phyloP scores from a whole-genome alignment of 2,797 vertebrate genomes.

The Sphenopsis melanotis region DNA sequence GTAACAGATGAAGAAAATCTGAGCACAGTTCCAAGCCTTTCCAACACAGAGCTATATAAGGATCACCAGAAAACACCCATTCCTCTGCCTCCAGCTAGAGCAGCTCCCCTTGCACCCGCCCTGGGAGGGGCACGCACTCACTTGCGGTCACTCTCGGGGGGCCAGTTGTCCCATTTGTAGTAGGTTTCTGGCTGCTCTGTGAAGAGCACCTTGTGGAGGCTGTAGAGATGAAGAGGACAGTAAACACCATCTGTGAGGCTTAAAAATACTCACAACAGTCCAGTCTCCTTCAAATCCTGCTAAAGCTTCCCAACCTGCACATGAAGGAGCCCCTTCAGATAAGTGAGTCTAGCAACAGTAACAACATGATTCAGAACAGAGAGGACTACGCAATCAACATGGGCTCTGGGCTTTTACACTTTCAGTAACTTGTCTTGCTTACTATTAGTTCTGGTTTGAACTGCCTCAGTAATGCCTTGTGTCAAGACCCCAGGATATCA shows the following conservation, averaged over 20 bases:
- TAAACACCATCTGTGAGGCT: neutral
- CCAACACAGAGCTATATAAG: neutral
- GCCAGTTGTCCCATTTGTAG: slow-evolving; percentile 99
- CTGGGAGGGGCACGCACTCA: slow-evolving; percentile 58
- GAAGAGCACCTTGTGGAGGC: slow-evolving; percentile 98
- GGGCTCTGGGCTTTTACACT: neutral
- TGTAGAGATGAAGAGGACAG: slow-evolving; percentile 45
- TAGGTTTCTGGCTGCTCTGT: slow-evolving; percentile 98
- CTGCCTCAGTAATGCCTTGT: neutral
- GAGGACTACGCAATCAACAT: neutral
- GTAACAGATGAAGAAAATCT: slow-evolving; percentile 2
- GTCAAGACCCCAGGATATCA: neutral
- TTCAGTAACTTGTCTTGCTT: neutral
- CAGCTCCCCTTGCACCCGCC: neutral
- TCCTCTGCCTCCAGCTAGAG: neutral
- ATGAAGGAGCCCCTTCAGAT: neutral
- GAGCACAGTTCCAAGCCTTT: neutral
- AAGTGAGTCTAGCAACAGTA: neutral
- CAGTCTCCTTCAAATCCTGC: neutral
- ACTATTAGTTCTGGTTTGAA: neutral
- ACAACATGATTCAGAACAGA: neutral
- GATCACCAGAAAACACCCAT: neutral
- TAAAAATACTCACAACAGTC: neutral
- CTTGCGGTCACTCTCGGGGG: slow-evolving; percentile 98
- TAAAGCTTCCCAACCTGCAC: neutral